Base-by-base conservation (phyloP, 2,797 vertebrate genomes). In the Phoebastria nigripes region DNA sequence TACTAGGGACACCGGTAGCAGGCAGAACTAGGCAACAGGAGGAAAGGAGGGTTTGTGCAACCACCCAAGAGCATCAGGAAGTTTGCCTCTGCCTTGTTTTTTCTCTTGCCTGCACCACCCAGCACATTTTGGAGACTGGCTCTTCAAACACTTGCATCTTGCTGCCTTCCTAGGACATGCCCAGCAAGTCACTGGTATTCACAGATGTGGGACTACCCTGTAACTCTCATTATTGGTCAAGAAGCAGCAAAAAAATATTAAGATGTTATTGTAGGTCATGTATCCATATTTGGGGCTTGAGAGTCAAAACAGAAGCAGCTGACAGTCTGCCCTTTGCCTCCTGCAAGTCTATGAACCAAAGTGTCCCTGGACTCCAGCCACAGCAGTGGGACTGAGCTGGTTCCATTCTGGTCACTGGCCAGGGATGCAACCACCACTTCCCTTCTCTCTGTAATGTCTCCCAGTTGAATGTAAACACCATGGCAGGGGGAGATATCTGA, bases 311-410 rank as follows among this genome's bases (percentile, higher is more conserved):
- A 76, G 66, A 44, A 93, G 85, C 73, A 93, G 93, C 17, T 93
- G 84, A 95, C 59, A 70, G 91, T 80, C 80, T 93, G 73, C 70
- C 80, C 82, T 93, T 93, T 88, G 66, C 82, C 62, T 93, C 61
- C 41, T 31, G 19, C 26, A 55, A 29, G 54, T 52, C 63, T 44
- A 28, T 7, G 58, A 83, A 83, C 31, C 70, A 39, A 37, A 78
- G 49, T 22, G 54, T 81, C 61, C 69, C 73, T 94, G 90, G 82
- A 44, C 46, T 71, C 17, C 59, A 87, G 92, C 70, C 90, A 93
- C 71, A 80, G 71, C 5, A 16, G 26, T 65, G 73, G 42, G 55
- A 55, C 78, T 24, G 39, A 62, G 71, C 86, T 87, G 89, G 81
- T 82, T 82, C 62, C 73, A 72, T 25, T 15, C 62, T 72, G 70